Evolutionary conservation across 92 coral and sea anemone species (phyloP).

Genomic region (Parazoanthus atlanticus): DNA sequence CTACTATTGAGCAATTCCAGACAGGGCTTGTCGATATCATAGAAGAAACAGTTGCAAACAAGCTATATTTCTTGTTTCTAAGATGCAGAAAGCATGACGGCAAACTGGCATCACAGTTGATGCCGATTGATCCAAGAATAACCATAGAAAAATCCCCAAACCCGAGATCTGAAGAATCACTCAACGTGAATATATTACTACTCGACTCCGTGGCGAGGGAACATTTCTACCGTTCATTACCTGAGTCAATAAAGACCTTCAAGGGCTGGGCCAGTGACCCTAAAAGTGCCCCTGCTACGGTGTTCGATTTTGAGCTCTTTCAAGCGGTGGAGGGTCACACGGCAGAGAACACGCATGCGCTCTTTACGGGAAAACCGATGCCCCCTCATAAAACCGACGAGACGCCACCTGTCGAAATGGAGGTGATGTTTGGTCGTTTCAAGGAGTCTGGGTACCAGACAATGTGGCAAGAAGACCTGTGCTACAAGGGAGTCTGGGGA

Average conservation of each 20-base stretch:
- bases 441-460: conserved; percentile 85
- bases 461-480: conserved; percentile 83
- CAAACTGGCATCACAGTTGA: conserved; percentile 54
- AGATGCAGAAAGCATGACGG: conserved; percentile 44
- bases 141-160: conserved; percentile 39
- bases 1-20: conserved; percentile 55
- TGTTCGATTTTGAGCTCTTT: conserved; percentile 85
- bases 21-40: conserved; percentile 52
- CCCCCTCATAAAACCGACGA: conserved; percentile 34
- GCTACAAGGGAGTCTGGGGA: conserved; percentile 82
- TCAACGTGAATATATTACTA: conserved; percentile 81
- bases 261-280: conserved; percentile 47
- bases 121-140: conserved; percentile 60
- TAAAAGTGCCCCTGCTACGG: conserved; percentile 49
- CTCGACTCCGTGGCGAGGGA: conserved; percentile 88
- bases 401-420: conserved; percentile 56
- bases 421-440: conserved; percentile 70
- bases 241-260: conserved; percentile 73
- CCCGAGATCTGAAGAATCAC: conserved; percentile 39
- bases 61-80: conserved; percentile 64
- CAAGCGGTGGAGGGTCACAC: conserved; percentile 93
- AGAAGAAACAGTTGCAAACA: conserved; percentile 47
- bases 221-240: conserved; percentile 93
- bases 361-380: conserved; percentile 79
- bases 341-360: conserved; percentile 80